Base-by-base conservation (phyloP, 2,888 invertebrate genomes). In the Campopleginae sp. region DNA sequence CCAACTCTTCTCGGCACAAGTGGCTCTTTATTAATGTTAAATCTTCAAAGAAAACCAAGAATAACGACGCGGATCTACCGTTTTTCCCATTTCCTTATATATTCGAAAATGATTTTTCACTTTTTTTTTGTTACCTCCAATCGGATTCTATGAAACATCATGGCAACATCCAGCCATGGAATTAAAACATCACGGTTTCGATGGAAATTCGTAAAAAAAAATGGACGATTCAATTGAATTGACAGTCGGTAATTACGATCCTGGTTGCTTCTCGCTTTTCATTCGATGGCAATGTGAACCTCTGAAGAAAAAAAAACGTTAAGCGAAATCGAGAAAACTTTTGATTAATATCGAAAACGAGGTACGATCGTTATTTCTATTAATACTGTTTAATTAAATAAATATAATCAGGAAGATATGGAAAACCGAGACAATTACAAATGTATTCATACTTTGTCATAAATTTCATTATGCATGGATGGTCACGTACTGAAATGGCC, bases 401-500 rank as follows among this genome's bases (percentile, higher is more conserved):
- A 68, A 68, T 27, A 68, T 68, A 46, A 68, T 46, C 58, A 14
- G 23, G 14, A 27, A 58, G 3, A 27, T 42, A 68, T 12, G 68
- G 42, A 74, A 58, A 74, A 74, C 23, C 72, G 42, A 58, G 48
- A 54, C 19, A 51, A 70, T 70, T 70, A 51, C 19, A 68, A 46
- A 75, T 54, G 68, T 54, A 46, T 51, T 58, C 38, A 74, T 66
- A 4, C 38, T 38, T 17, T 27, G 46, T 71, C 27, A 63, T 51
- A 17, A 76, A 70, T 75, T 48, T 70, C 19, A 82, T 63, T 76
- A 63, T 71, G 61, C 78, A 48, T 31, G 38, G 68, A 78, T 12
- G 54, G 70, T 82, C 51, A 82, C 82, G 76, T 70, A 71, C 38
- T 65, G 38, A 76, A 80, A 80, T 70, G 23, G 54, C 61, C 46